phyloP scores from a whole-genome alignment of 2,113 vertebrate species.

The Ciconia maguari region DNA sequence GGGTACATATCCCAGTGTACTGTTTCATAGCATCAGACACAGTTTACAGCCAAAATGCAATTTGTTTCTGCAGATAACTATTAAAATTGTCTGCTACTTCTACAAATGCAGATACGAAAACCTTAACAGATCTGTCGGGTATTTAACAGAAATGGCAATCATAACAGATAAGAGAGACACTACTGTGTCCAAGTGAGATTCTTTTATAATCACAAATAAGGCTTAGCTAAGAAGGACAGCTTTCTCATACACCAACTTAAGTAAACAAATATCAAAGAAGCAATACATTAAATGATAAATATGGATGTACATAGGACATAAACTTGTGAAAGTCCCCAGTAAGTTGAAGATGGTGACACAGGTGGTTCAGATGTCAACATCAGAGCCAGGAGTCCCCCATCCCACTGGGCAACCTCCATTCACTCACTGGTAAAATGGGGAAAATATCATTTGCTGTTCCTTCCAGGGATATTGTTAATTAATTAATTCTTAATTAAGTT shows the following conservation, averaged over 20 bases:
- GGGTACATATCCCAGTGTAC: neutral
- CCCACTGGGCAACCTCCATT: neutral
- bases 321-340: neutral
- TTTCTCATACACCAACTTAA: neutral
- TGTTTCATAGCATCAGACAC: neutral
- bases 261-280: neutral
- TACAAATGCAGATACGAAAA: neutral
- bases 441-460: neutral
- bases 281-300: fast-evolving
- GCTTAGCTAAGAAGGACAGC: neutral
- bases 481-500: conserved; percentile 63
- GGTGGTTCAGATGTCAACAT: neutral
- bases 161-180: neutral
- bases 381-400: neutral
- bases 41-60: neutral
- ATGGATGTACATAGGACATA: fast-evolving
- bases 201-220: neutral
- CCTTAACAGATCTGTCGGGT: neutral
- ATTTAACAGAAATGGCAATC: neutral
- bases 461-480: conserved; percentile 10
- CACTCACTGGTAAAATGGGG: neutral
- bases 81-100: neutral
- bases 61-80: neutral
- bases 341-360: neutral
- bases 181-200: neutral